These are phyloP conservation scores for Mythimna lalbum DNA, from an alignment of 2,888 invertebrate genomes.

Conservation along the genomic window DNA sequence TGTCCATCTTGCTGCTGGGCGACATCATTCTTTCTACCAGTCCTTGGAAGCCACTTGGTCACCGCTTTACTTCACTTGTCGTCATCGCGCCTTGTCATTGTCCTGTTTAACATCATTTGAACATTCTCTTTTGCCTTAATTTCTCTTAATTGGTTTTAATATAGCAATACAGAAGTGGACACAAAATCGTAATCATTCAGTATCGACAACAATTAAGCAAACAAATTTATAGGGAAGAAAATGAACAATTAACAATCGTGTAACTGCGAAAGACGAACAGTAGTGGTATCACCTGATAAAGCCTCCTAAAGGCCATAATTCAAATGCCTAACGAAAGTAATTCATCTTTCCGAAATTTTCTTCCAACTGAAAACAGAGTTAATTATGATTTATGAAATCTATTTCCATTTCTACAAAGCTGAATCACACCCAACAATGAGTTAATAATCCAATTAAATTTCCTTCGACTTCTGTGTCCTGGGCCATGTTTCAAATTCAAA, in stretches of 20 bases:
- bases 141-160: not conserved
- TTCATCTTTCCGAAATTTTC: conserved; percentile 69
- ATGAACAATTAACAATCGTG: not conserved
- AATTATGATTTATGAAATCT: conserved; percentile 76
- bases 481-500: conserved; percentile 88
- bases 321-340: conserved; percentile 57
- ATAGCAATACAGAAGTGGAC: not conserved
- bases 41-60: too few relatives aligned
- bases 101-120: too few relatives aligned
- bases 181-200: not conserved
- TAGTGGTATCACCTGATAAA: conserved; percentile 35
- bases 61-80: too few relatives aligned
- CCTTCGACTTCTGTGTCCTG: conserved; percentile 85
- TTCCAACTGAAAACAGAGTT: conserved; percentile 70
- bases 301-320: conserved; percentile 37
- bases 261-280: conserved; percentile 1
- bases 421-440: conserved; percentile 80
- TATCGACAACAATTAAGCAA: too few relatives aligned
- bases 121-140: too few relatives aligned
- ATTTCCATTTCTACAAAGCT: conserved; percentile 76
- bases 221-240: not conserved
- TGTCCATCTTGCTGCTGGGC: too few relatives aligned
- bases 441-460: conserved; percentile 90
- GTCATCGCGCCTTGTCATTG: too few relatives aligned
- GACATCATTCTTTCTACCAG: too few relatives aligned